Evolutionary conservation across 2,797 vertebrate genomes (phyloP), one percentile per base, ranked within the genome.

Genomic region (Discoglossus pictus): DNA sequence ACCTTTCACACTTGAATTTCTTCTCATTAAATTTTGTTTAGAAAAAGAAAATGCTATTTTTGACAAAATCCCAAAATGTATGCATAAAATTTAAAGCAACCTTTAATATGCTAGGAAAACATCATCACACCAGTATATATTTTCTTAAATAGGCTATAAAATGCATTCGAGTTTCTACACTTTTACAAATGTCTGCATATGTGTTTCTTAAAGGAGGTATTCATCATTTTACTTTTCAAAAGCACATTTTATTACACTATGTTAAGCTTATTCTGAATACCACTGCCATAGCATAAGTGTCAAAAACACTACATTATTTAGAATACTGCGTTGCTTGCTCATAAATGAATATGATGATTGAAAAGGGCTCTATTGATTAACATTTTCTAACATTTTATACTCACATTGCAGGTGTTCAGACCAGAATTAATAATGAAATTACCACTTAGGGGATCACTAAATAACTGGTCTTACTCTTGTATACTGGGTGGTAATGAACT

Each of bases 21-120:
- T 71, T 64, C 68, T 71, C 68, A 71, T 71, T 71, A 71, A 71
- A 71, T 64, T 58, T 71, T 71, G 61, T 71, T 71, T 63, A 71
- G 68, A 50, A 44, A 71, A 59, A 51, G 52, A 55, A 63, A 71
- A 71, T 71, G 53, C 68, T 71, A 71, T 71, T 71, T 71, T 71
- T 71, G 68, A 64, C 68, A 47, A 17, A 55, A 64, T 64, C 61
- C 61, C 68, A 71, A 71, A 71, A 64, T 71, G 68, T 58, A 71
- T 71, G 68, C 68, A 52, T 71, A 43, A 71, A 71, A 71, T 56
- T 58, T 58, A 52, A 71, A 64, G 61, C 27, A 64, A 23, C 52
- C 61, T 53, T 71, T 63, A 71, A 71, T 71, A 71, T 64, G 61
- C 44, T 71, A 56, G 46, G 18, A 64, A 71, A 71, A 71, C 52